phyloP scores from a whole-genome alignment of 2,113 vertebrate species.

The Rhinoderma darwinii region DNA sequence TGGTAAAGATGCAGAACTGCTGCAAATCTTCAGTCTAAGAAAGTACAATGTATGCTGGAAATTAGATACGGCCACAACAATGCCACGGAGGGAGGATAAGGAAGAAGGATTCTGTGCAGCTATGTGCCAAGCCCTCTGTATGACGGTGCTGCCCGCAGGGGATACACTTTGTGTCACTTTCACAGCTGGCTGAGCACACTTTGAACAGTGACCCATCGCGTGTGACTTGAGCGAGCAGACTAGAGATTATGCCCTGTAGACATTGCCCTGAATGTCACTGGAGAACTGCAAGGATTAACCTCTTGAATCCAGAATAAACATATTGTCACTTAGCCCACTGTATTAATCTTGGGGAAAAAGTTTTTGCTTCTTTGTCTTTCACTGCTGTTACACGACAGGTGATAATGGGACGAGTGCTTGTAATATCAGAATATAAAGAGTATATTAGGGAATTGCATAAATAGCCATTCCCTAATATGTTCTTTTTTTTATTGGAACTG shows the following conservation, averaged over 20 bases:
- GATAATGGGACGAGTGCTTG: background rate
- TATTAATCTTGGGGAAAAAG: background rate
- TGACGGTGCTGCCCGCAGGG: conserved; percentile 4
- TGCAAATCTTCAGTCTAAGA: background rate
- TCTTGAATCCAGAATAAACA: background rate
- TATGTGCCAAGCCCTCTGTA: conserved; percentile 1
- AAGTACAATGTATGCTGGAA: background rate
- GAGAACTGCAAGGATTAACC: background rate
- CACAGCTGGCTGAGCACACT: conserved; percentile 28
- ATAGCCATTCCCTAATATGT: background rate
- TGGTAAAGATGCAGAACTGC: too few relatives aligned
- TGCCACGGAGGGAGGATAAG: background rate
- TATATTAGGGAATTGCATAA: background rate
- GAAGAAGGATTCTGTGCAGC: background rate
- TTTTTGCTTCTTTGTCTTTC: background rate
- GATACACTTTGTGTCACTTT: conserved; percentile 14
- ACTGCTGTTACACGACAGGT: background rate
- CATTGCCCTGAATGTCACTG: background rate
- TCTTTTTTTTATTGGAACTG: too few relatives aligned
- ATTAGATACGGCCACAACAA: background rate
- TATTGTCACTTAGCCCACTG: background rate
- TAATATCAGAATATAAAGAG: background rate
- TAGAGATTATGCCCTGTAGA: conserved; percentile 24
- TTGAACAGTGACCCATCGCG: conserved; percentile 10
- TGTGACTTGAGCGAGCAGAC: conserved; percentile 1